Conservation (phyloP, 2,113 vertebrate species). For the Ochotona princeps region DNA sequence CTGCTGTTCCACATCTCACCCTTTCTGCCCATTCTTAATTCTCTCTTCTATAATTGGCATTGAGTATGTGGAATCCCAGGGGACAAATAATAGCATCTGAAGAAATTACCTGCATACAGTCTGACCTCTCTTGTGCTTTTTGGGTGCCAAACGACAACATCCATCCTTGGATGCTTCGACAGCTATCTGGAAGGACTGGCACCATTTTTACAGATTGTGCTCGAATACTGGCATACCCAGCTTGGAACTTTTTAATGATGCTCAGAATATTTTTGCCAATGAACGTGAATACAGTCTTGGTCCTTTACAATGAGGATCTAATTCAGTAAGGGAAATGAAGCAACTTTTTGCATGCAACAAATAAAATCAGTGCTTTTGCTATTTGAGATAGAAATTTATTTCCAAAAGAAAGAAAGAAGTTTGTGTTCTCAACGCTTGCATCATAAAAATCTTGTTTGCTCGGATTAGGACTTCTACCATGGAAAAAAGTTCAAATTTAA, state of each 20-base stretch:
- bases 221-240: conserved; percentile 42
- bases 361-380: conserved; percentile 62
- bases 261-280: conserved; percentile 26
- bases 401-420: background rate
- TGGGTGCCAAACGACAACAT: conserved; percentile 71
- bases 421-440: conserved; percentile 66
- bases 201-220: conserved; percentile 49
- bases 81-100: conserved; percentile 63
- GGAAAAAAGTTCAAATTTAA: conserved; percentile 72
- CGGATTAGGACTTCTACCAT: conserved; percentile 57
- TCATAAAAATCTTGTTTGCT: conserved; percentile 54
- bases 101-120: conserved; percentile 62
- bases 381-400: conserved; percentile 66
- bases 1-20: conserved; percentile 44
- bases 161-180: conserved; percentile 47
- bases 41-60: conserved; percentile 61
- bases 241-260: conserved; percentile 51
- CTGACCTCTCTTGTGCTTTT: conserved; percentile 51
- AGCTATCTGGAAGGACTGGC: conserved; percentile 57
- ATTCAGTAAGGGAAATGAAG: conserved; percentile 41
- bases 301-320: conserved; percentile 61
- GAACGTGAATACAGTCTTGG: background rate
- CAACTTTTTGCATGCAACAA: conserved; percentile 67
- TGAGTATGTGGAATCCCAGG: conserved; percentile 46
- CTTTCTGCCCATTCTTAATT: conserved; percentile 46